Evolutionary conservation across 2,888 invertebrate genomes (phyloP).

Genomic region (Drosophila sordidula): DNA sequence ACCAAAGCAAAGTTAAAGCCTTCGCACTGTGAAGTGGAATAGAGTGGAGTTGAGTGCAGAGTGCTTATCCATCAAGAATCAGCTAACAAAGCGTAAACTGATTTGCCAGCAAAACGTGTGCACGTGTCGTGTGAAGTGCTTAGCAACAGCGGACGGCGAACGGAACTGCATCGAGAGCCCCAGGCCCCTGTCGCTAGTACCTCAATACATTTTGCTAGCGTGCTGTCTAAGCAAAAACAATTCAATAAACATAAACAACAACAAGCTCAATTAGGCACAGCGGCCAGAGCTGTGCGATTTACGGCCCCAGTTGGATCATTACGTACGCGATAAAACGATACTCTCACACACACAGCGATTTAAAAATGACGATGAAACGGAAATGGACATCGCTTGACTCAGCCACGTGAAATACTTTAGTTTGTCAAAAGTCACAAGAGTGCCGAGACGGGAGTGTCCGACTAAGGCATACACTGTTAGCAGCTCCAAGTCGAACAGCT

Average conservation of each 20-base stretch:
- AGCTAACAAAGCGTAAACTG: conserved; percentile 10
- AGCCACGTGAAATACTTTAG: conserved; percentile 12
- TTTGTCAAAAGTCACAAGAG: conserved; percentile 2
- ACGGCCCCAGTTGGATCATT: conserved; percentile 20
- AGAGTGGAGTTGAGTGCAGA: background rate
- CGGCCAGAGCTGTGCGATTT: conserved; percentile 11
- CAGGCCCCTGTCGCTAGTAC: background rate
- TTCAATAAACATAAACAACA: conserved; percentile 41
- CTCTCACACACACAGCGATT: background rate
- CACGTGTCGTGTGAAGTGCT: conserved; percentile 61
- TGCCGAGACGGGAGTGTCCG: no score
- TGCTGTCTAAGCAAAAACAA: conserved; percentile 57
- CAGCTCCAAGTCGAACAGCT: background rate
- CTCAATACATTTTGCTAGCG: conserved; percentile 26
- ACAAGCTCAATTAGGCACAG: conserved; percentile 40
- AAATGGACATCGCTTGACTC: conserved; percentile 21
- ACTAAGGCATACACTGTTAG: background rate
- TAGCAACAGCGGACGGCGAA: conserved; percentile 50
- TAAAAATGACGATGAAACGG: conserved; percentile 31
- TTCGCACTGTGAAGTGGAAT: background rate
- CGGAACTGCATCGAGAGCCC: conserved; percentile 22
- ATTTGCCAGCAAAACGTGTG: conserved; percentile 58
- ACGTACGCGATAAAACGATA: conserved; percentile 22
- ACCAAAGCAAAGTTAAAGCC: conserved; percentile 13
- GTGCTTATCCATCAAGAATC: conserved; percentile 24